Evolutionary conservation across 2,888 invertebrate genomes (phyloP).

Genomic region (Heteromurus nitidus): DNA sequence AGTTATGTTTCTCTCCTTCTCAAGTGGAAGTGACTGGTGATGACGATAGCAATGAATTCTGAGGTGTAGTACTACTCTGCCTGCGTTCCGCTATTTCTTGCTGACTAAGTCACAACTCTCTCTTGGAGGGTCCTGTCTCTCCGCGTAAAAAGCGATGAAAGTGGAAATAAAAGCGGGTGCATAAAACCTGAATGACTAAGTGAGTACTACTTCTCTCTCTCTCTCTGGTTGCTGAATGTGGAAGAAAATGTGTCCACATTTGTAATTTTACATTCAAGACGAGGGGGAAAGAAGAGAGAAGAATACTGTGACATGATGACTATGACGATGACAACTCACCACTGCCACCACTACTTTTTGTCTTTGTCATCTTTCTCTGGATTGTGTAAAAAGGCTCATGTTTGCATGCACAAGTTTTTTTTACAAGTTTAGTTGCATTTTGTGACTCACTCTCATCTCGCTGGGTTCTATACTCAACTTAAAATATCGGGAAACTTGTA

Average conservation of each 20-base stretch:
- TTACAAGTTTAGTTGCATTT: not conserved
- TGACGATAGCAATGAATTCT: no score
- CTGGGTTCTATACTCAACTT: not conserved
- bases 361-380: not conserved
- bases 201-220: no score
- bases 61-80: conserved; percentile 1
- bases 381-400: not conserved
- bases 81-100: conserved; percentile 17
- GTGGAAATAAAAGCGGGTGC: conserved; percentile 20
- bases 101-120: conserved; percentile 47
- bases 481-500: conserved; percentile 13
- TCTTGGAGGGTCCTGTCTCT: conserved; percentile 2
- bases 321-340: conserved; percentile 2
- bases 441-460: conserved; percentile 6
- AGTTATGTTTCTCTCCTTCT: conserved; percentile 17
- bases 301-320: not conserved
- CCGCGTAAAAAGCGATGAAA: not conserved
- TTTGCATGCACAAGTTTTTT: no score
- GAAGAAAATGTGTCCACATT: conserved; percentile 19
- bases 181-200: conserved; percentile 14
- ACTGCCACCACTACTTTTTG: not conserved
- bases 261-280: conserved; percentile 34
- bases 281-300: not conserved
- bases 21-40: not conserved
- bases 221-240: conserved; percentile 34